These are phyloP conservation scores for Parnassius smintheus DNA, from an alignment of 2,888 invertebrate species.

Conservation along the genomic window DNA sequence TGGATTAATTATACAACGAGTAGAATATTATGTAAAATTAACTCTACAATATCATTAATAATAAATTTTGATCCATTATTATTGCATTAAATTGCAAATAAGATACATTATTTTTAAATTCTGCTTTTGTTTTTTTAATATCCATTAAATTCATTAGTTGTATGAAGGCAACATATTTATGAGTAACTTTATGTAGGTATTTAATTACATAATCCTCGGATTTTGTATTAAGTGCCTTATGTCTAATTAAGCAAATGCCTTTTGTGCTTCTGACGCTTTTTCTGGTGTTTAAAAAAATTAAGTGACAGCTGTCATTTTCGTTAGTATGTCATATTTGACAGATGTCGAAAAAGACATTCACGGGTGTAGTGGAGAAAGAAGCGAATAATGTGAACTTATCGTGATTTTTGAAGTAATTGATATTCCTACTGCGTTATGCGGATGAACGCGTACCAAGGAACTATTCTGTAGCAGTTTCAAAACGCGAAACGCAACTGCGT, in stretches of 20 bases:
- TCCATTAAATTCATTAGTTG: neutral
- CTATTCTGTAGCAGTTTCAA: neutral
- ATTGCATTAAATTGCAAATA: neutral
- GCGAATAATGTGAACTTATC: neutral
- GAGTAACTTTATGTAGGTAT: neutral
- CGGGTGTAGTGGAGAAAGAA: slow-evolving; percentile 1
- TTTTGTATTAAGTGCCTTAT: slow-evolving; percentile 4
- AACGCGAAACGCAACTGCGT: neutral
- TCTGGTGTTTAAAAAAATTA: neutral
- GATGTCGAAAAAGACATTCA: slow-evolving; percentile 23
- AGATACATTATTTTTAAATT: slow-evolving; percentile 3
- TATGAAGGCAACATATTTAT: neutral
- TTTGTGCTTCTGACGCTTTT: neutral
- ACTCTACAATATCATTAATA: neutral
- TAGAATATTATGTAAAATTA: neutral
- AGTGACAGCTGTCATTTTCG: slow-evolving; percentile 3
- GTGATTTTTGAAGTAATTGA: slow-evolving; percentile 2
- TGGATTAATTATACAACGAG: slow-evolving; percentile 17
- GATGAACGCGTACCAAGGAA: too few relatives aligned
- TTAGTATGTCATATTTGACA: slow-evolving; percentile 7
- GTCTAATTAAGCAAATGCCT: slow-evolving; percentile 21
- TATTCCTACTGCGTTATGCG: neutral
- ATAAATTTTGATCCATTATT: neutral
- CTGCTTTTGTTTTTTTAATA: neutral
- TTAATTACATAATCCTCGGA: neutral